phyloP scores from a whole-genome alignment of 2,113 vertebrate genomes.

The Ploceus nigricollis region DNA sequence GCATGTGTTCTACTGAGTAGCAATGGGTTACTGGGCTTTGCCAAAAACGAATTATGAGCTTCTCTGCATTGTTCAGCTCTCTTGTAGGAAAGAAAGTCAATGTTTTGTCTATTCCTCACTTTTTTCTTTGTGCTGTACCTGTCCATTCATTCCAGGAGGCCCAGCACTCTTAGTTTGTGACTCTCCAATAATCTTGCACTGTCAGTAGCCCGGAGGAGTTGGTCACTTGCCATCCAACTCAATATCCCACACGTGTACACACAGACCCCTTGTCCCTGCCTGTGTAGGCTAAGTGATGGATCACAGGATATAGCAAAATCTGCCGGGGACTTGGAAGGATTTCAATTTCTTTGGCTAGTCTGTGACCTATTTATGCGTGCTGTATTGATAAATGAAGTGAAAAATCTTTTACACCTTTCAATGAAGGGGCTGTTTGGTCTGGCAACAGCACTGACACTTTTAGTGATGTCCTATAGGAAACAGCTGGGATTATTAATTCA shows the following conservation, averaged over 20 bases:
- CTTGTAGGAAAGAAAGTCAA: background rate
- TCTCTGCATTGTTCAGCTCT: background rate
- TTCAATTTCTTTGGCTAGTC: conserved; percentile 23
- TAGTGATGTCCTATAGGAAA: conserved; percentile 34
- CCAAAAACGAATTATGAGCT: background rate
- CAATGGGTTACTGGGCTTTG: background rate
- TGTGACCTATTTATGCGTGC: conserved; percentile 6
- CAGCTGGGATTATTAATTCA: conserved; percentile 55
- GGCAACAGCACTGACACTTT: conserved; percentile 41
- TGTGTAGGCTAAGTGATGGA: background rate
- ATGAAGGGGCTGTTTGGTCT: background rate
- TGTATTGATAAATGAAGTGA: conserved; percentile 51
- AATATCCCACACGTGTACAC: background rate
- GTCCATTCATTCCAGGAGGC: background rate
- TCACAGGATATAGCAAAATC: background rate
- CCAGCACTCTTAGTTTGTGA: background rate
- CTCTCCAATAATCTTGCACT: background rate
- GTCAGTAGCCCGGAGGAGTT: background rate
- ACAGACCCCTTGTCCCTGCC: background rate
- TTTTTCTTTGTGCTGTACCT: background rate
- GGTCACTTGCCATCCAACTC: background rate
- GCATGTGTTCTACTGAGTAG: background rate
- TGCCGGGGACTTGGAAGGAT: conserved; percentile 16
- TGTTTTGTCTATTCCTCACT: background rate
- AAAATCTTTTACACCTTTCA: conserved; percentile 49